Base-by-base conservation (phyloP, 1,140 invertebrate genomes). In the Pachypeltis micranthus region DNA sequence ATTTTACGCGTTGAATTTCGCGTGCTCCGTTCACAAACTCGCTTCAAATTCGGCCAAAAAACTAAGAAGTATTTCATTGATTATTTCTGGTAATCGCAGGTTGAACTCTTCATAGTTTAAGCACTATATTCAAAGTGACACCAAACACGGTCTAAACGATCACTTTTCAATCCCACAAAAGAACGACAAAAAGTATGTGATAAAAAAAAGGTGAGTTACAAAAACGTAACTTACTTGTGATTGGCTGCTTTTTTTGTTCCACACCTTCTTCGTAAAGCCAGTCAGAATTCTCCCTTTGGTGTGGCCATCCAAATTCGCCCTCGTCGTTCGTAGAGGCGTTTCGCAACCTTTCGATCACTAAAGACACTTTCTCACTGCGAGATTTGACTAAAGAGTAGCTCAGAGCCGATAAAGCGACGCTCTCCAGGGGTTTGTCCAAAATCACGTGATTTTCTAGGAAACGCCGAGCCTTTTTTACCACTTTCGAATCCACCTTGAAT, bases 301-400 rank as follows among this genome's bases (percentile, higher is more conserved):
- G 71, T 19, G 81, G 80, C 82, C 82, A 83, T 44, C 81, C 81
- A 65, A 83, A 83, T 62, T 83, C 81, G 2, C 80, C 81, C 67
- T 83, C 82, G 71, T 82, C 80, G 3, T 81, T 82, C 0, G 80
- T 83, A 0, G 81, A 83, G 0, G 77, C 76, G 64, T 81, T 81
- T 39, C 74, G 71, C 51, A 83, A 69, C 63, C 78, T 79, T 21
- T 77, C 70, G 1, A 83, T 70, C 0, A 80, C 80, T 71, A 78
- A 77, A 0, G 75, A 72, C 7, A 80, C 74, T 28, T 78, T 69
- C 0, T 79, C 74, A 69, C 81, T 83, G 68, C 77, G 78, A 0
- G 79, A 73, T 55, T 81, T 67, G 24, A 81, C 77, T 23, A 83
- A 68, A 2, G 79, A 80, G 44, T 81, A 72, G 1, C 79, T 76